Conservation (phyloP, 37 sponge, comb jelly and placozoan genomes). For the Halichondria panicea region DNA sequence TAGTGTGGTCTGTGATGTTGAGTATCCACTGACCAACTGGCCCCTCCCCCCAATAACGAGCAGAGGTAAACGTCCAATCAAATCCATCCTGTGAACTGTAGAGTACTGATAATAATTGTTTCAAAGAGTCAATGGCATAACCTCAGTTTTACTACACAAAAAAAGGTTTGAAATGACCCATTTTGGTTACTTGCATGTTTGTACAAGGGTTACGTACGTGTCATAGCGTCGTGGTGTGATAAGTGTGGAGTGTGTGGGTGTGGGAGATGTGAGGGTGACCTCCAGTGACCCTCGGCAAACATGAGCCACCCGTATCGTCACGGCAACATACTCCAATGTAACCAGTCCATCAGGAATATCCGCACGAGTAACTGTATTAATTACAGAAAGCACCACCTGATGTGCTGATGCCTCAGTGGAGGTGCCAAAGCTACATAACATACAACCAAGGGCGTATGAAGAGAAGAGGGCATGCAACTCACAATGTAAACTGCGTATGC, state of each 20-base stretch:
- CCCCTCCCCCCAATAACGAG: constrained; percentile 63
- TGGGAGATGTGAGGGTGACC: constrained; percentile 49
- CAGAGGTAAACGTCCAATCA: constrained; percentile 67
- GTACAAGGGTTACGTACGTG: constrained; percentile 29
- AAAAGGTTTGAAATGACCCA: constrained; percentile 43
- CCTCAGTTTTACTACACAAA: constrained; percentile 23
- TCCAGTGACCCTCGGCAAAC: constrained; percentile 47
- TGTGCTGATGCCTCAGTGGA: too few species aligned
- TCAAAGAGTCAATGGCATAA: background rate
- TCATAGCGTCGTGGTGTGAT: constrained; percentile 50
- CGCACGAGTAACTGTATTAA: background rate
- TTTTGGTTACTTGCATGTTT: constrained; percentile 1
- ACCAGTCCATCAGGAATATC: constrained; percentile 10
- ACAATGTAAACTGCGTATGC: too few species aligned
- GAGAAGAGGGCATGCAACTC: too few species aligned
- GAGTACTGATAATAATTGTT: background rate
- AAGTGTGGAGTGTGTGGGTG: constrained; percentile 35
- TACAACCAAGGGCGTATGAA: too few species aligned
- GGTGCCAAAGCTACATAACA: too few species aligned
- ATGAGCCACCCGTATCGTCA: constrained; percentile 48
- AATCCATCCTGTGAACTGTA: constrained; percentile 21
- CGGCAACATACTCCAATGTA: constrained; percentile 70
- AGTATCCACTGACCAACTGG: constrained; percentile 24
- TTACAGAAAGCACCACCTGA: too few species aligned
- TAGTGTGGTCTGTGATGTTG: constrained; percentile 4